These are phyloP conservation scores for Ptilorrhoa leucosticta DNA, from an alignment of 2,113 vertebrate genomes.

Conservation along the genomic window DNA sequence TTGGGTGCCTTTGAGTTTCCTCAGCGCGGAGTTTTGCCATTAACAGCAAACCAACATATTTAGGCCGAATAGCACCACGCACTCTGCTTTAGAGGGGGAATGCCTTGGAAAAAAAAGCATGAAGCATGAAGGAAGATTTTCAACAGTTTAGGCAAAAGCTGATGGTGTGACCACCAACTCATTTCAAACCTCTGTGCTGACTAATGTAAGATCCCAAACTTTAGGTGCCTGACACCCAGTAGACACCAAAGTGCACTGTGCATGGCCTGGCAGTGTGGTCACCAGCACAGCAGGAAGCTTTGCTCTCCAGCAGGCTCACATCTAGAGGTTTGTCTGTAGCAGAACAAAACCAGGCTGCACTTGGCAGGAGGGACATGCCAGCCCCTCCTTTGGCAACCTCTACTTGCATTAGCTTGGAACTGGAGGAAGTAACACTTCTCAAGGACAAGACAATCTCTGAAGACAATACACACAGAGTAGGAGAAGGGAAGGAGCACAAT, in stretches of 20 bases:
- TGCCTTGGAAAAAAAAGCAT: neutral
- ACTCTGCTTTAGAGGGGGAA: neutral
- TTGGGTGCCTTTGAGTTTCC: neutral
- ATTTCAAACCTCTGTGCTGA: neutral
- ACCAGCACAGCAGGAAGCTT: neutral
- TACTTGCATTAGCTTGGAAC: neutral
- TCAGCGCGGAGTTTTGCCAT: neutral
- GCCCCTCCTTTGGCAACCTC: neutral
- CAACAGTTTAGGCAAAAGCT: neutral
- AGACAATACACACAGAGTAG: neutral
- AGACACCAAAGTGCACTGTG: neutral
- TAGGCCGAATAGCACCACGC: neutral
- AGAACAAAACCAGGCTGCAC: neutral
- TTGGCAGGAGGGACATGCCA: neutral
- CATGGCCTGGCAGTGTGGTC: neutral
- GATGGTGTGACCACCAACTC: neutral
- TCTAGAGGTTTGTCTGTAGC: neutral
- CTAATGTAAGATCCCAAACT: rapidly evolving
- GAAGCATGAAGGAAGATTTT: neutral
- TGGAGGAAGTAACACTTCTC: neutral
- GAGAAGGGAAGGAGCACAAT: neutral
- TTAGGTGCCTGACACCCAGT: neutral
- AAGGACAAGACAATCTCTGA: neutral
- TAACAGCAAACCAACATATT: neutral
- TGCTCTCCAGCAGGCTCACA: neutral